Conservation (phyloP, 2,888 invertebrate genomes). For the Rotaria sp. region DNA sequence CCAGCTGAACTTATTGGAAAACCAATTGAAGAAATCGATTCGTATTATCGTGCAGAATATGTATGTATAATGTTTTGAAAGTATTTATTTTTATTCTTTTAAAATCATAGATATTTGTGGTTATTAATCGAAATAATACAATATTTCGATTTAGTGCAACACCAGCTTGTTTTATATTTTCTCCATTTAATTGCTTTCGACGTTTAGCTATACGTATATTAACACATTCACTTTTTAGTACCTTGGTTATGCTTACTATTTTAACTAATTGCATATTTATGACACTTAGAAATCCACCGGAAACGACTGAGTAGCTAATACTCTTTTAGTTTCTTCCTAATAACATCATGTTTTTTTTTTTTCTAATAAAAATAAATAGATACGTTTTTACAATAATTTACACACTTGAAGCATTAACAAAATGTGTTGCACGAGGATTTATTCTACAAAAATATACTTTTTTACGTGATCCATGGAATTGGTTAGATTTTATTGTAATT, state of each 20-base stretch:
- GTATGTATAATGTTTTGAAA: conserved; percentile 60
- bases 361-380: conserved; percentile 61
- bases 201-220: conserved; percentile 93
- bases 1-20: conserved; percentile 72
- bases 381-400: conserved; percentile 99
- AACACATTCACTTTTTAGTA: conserved; percentile 92
- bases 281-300: conserved; percentile 70
- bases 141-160: conserved; percentile 97
- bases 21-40: conserved; percentile 95
- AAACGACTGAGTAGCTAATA: conserved; percentile 83
- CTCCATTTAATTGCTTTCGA: conserved; percentile 93
- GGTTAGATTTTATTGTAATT: conserved; percentile 99
- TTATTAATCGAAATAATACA: conserved; percentile 94
- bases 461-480: conserved; percentile 99
- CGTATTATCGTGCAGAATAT: conserved; percentile 86
- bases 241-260: conserved; percentile 96
- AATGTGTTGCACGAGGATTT: conserved; percentile 98
- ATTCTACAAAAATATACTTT: conserved; percentile 98
- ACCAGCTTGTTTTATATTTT: conserved; percentile 85
- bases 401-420: conserved; percentile 97
- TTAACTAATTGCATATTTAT: conserved; percentile 97
- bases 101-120: conserved; percentile 84
- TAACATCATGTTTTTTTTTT: background rate
- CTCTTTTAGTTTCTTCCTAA: conserved; percentile 41
- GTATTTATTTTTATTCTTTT: background rate